Conservation (phyloP, 2,797 vertebrate species). For the Varecia variegata region DNA sequence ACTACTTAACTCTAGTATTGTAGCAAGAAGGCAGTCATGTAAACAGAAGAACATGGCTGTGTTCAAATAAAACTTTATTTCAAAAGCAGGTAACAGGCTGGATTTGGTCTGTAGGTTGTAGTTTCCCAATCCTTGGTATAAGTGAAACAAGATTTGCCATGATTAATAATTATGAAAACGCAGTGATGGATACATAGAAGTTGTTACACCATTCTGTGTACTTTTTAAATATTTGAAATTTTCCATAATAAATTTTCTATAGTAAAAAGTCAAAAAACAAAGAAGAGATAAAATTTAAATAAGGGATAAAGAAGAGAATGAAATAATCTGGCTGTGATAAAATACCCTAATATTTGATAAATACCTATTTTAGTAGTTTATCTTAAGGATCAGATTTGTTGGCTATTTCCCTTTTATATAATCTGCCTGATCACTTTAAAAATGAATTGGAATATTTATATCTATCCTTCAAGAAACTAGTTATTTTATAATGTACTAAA, state of each 20-base stretch:
- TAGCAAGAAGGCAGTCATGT: background rate
- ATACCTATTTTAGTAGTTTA: background rate
- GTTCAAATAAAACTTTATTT: background rate
- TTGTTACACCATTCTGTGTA: background rate
- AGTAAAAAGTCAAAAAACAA: background rate
- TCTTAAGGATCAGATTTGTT: background rate
- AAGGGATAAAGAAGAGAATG: background rate
- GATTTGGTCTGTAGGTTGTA: background rate
- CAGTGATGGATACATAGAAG: background rate
- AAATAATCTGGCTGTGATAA: background rate
- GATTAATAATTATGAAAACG: constrained; percentile 10
- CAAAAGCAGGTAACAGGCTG: background rate
- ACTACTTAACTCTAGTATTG: background rate
- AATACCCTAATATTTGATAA: constrained; percentile 6
- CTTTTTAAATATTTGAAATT: background rate
- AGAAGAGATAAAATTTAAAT: background rate
- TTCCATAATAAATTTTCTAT: constrained; percentile 25
- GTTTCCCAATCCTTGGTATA: background rate
- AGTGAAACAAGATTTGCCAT: constrained; percentile 30
- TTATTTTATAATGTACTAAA: constrained; percentile 10
- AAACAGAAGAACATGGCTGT: background rate
- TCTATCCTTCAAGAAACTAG: background rate
- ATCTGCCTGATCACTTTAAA: background rate
- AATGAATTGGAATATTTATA: constrained; percentile 27
- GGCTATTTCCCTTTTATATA: background rate